Conservation (phyloP, 2,888 invertebrate genomes). For the Laspeyria flexula region DNA sequence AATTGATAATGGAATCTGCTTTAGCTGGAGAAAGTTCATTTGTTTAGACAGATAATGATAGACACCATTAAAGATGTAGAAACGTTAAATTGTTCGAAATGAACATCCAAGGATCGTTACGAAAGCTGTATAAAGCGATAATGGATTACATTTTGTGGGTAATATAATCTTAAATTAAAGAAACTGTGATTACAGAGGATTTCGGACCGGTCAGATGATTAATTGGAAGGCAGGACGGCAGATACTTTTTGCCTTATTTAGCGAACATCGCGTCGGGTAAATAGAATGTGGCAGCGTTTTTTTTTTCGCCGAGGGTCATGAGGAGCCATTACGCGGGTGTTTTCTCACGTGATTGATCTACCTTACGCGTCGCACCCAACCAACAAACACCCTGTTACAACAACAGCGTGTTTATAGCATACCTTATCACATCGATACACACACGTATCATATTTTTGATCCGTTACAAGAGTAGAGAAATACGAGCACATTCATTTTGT, state of each 20-base stretch:
- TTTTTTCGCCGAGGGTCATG: constrained; percentile 63
- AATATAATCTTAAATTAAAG: constrained; percentile 62
- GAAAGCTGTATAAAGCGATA: constrained; percentile 33
- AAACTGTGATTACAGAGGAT: constrained; percentile 60
- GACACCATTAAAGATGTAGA: constrained; percentile 17
- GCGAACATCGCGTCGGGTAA: constrained; percentile 65
- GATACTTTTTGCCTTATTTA: constrained; percentile 77
- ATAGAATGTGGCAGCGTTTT: constrained; percentile 61
- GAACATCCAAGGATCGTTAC: constrained; percentile 21
- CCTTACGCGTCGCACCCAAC: constrained; percentile 47
- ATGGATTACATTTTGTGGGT: constrained; percentile 39
- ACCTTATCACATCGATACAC: constrained; percentile 26
- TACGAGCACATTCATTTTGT: constrained; percentile 6
- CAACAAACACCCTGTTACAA: constrained; percentile 17
- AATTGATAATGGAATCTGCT: constrained; percentile 22
- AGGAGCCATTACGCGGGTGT: constrained; percentile 74
- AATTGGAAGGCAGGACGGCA: constrained; percentile 59
- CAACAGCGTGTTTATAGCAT: constrained; percentile 33
- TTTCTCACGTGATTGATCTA: constrained; percentile 76
- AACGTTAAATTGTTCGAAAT: constrained; percentile 24
- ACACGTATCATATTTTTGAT: constrained; percentile 6
- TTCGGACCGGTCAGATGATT: constrained; percentile 63
- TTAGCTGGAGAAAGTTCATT: constrained; percentile 6
- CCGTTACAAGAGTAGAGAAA: constrained; percentile 11
- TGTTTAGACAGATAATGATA: constrained; percentile 16